Evolutionary conservation across 1,140 invertebrate genomes (phyloP).

Genomic region (honey bee (Apis mellifera)): DNA sequence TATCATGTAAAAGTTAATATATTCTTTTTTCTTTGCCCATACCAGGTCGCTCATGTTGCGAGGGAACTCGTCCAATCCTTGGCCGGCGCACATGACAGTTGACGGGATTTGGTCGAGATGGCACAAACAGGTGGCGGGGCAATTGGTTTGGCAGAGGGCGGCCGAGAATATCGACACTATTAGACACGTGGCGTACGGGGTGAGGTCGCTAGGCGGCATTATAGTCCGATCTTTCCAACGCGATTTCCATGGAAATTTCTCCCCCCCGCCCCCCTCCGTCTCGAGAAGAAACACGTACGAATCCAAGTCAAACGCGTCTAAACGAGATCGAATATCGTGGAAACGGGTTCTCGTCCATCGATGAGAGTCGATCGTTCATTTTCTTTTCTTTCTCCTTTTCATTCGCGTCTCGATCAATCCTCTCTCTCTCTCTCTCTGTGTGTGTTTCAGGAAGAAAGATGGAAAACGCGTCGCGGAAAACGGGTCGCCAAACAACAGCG

Average conservation of each 20-base stretch:
- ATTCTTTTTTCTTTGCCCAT: conserved; percentile 26
- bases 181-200: conserved; percentile 1
- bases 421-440: too few relatives aligned
- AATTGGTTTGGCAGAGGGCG: conserved; percentile 38
- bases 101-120: conserved; percentile 55
- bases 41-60: conserved; percentile 66
- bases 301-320: background rate
- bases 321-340: too few relatives aligned
- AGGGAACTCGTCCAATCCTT: conserved; percentile 63
- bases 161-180: conserved; percentile 29
- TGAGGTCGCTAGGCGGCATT: background rate
- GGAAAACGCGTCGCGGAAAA: too few relatives aligned
- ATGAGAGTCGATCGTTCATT: too few relatives aligned
- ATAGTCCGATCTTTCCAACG: conserved; percentile 28
- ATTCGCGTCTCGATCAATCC: too few relatives aligned
- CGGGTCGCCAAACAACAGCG: conserved; percentile 12
- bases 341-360: too few relatives aligned
- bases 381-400: too few relatives aligned
- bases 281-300: too few relatives aligned
- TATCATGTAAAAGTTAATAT: too few relatives aligned
- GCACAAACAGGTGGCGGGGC: conserved; percentile 67
- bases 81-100: conserved; percentile 62
- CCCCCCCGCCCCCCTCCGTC: too few relatives aligned
- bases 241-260: conserved; percentile 21
- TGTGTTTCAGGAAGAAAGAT: too few relatives aligned